Base-by-base conservation (phyloP, 2,797 vertebrate species). In the Megaceryle alcyon region DNA sequence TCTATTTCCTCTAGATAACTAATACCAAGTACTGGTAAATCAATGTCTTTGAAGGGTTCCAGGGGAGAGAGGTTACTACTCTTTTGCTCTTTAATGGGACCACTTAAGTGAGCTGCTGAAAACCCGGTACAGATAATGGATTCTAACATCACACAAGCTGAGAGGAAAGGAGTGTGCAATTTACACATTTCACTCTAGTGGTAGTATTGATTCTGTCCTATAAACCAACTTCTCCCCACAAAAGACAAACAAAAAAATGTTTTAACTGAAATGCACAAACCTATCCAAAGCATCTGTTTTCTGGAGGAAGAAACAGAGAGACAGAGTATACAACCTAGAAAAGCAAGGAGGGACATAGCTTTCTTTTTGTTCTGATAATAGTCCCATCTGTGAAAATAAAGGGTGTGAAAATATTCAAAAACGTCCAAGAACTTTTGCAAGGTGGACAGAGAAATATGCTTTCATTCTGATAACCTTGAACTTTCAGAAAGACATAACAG, bases 331-430 rank as follows among this genome's bases (percentile, higher is more conserved):
- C 9, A 54, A 48, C 43, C 31, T 37, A 56, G 29, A 70, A 51
- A 63, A 86, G 18, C 64, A 91, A 94, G 71, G 53, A 81, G 53
- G 43, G 53, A 82, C 54, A 53, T 31, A 41, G 35, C 19, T 54
- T 51, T 76, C 44, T 69, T 78, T 94, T 79, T 79, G 37, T 90
- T 87, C 63, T 78, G 78, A 57, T 97, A 97, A 97, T 92, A 82
- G 92, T 90, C 33, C 63, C 31, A 71, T 90, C 71, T 86, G 82
- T 94, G 92, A 96, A 91, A 95, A 86, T 82, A 88, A 87, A 93
- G 41, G 94, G 76, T 95, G 94, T 92, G 86, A 97, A 97, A 97
- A 96, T 80, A 86, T 56, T 53, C 78, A 88, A 93, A 96, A 95
- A 28, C 65, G 85, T 91, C 33, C 35, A 86, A 78, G 54, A 96